Evolutionary conservation across 2,113 vertebrate species (phyloP).

Genomic region (Alectura lathami): DNA sequence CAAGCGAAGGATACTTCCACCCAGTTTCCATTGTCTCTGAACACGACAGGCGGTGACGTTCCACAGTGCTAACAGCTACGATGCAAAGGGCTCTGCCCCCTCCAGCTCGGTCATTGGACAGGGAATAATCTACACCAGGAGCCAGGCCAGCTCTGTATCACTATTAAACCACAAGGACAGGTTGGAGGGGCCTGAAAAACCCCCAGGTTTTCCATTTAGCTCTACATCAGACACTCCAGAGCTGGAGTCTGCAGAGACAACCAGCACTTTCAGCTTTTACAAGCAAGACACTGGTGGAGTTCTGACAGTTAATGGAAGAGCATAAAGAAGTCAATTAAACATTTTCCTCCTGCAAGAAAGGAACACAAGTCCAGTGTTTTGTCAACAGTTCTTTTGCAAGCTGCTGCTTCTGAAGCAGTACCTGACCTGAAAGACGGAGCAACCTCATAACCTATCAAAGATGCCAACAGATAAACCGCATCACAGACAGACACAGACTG

Average conservation of each 20-base stretch:
- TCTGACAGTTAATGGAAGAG: too few species aligned
- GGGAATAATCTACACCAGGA: neutral
- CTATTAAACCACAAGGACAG: neutral
- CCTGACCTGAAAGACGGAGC: neutral
- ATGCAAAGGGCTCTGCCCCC: neutral
- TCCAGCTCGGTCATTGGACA: neutral
- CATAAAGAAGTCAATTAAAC: neutral
- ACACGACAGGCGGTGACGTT: neutral
- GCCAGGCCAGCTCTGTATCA: neutral
- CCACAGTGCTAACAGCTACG: rapidly evolving
- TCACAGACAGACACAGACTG: neutral
- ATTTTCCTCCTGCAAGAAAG: neutral
- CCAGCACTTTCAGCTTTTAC: neutral
- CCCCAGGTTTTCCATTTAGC: neutral
- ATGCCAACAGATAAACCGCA: neutral
- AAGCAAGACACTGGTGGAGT: neutral
- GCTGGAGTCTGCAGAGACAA: neutral
- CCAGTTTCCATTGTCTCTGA: neutral
- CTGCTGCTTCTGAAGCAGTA: neutral
- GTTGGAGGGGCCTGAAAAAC: neutral
- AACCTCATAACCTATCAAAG: neutral
- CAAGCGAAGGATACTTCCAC: neutral
- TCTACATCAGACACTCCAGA: neutral
- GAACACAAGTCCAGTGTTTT: neutral
- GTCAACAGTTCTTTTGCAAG: neutral